Base-by-base conservation (phyloP, 2,797 vertebrate species). In the Apogon hyalosoma region DNA sequence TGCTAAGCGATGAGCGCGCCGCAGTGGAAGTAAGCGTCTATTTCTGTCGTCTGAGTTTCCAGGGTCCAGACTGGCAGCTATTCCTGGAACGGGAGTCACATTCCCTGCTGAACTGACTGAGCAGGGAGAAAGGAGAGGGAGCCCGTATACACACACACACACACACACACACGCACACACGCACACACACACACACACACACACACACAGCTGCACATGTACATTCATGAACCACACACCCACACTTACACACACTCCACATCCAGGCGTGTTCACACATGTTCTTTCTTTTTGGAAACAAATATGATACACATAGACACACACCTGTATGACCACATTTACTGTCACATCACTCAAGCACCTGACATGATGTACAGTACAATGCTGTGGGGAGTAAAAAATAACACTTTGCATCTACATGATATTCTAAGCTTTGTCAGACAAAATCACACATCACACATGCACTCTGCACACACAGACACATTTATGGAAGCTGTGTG, bases 51-150 rank as follows among this genome's bases (percentile, higher is more conserved):
- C 80, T 88, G 90, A 91, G 93, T 94, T 94, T 94, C 93, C 88
- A 95, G 92, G 92, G 93, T 95, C 92, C 93, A 95, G 90, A 93
- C 91, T 89, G 85, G 80, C 61, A 89, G 91, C 93, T 95, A 94
- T 94, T 94, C 89, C 88, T 93, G 92, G 93, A 94, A 83, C 90
- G 39, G 66, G 87, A 92, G 90, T 91, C 92, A 90, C 91, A 93
- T 94, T 94, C 92, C 90, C 91, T 65, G 74, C 88, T 87, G 84
- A 88, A 87, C 81, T 48, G 48, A 86, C 82, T 75, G 80, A 72
- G 77, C 77, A 69, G 47, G 58, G 74, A 82, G 71, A 67, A 52
- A 53, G 11, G 28, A 64, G 63, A 5, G 19, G 58, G 62, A 50
- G 50, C 6, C n/a, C 21, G 10, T 41, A 43, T 42, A 42, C 33